Base-by-base conservation (phyloP, 2,797 vertebrate species). In the Falco biarmicus region DNA sequence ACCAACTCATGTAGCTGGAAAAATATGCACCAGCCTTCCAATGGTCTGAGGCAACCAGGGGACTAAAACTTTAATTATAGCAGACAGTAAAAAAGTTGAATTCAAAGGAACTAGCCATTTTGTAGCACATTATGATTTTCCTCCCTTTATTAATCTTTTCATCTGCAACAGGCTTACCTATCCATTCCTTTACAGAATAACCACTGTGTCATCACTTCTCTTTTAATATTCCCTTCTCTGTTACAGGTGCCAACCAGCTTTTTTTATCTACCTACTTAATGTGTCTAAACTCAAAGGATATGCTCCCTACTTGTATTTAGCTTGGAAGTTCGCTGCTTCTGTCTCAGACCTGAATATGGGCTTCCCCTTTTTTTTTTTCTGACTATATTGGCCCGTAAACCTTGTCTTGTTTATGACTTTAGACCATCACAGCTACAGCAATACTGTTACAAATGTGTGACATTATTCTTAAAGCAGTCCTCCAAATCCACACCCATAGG, bases 41-140 rank as follows among this genome's bases (percentile, higher is more conserved):
- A 59, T 61, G 70, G 64, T 89, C 90, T 89, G 87, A 90, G 37
- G 43, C 47, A 96, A 76, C 32, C 34, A 79, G 17, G 34, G 32
- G 53, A 89, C 65, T 76, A 65, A 81, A 84, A 89, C 60, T 89
- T 82, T 70, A 92, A 92, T 96, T 93, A 79, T 11, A 96, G 45
- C 32, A 76, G 63, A 63, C 60, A 69, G 56, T 76, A 60, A 69
- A 89, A 90, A 81, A 63, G 17, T 43, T 56, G n/a, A 66, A 89
- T 77, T 79, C 66, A 87, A 84, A 82, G 60, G 78, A 89, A 61
- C 50, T 65, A 91, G 48, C 70, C 56, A 39, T 70, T 90, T 84
- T 84, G 51, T 60, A 77, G 48, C 60, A 77, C 56, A 9, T 83
- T 70, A 32, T 89, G 41, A 90, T 97, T 94, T 97, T 53, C 22